These are phyloP conservation scores for Pseudomyrmex pallidus DNA, from an alignment of 1,140 invertebrate genomes.

Conservation along the genomic window DNA sequence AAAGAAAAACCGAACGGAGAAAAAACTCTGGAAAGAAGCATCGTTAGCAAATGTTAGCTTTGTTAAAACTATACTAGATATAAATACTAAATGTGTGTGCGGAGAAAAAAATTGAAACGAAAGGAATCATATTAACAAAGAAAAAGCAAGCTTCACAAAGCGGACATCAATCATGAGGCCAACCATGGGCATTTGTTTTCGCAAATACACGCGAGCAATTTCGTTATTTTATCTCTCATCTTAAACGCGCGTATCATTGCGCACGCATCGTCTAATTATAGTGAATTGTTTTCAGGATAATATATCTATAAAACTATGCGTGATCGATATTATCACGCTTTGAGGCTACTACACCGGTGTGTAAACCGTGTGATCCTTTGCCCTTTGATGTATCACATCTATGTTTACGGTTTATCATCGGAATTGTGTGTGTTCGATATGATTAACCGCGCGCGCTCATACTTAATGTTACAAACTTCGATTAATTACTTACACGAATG, in stretches of 20 bases:
- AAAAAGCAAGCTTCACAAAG: not conserved
- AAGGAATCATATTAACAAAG: not conserved
- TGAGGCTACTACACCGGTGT: slow-evolving; percentile 19
- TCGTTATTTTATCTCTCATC: slow-evolving; percentile 21
- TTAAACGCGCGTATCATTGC: not conserved
- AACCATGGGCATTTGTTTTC: not conserved
- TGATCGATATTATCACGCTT: slow-evolving; percentile 8
- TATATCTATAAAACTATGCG: not conserved
- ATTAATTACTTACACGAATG: slow-evolving; percentile 16
- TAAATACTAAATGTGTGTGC: not conserved
- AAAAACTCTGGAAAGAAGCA: not conserved
- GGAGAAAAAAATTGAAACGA: not conserved
- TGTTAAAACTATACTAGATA: not conserved
- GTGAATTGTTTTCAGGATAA: not conserved
- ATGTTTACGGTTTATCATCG: not conserved
- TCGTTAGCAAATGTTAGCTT: not conserved
- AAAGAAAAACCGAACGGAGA: not conserved
- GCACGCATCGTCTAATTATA: slow-evolving; percentile 46
- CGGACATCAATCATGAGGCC: not conserved
- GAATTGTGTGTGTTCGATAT: slow-evolving; percentile 7
- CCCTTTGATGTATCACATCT: slow-evolving; percentile 46
- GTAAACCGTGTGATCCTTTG: slow-evolving; percentile 36
- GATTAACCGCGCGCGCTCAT: not conserved
- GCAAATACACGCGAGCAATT: slow-evolving; percentile 8
- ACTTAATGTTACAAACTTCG: not conserved